Conservation (phyloP, 2,797 vertebrate genomes). For the Spondyliosoma cantharus region DNA sequence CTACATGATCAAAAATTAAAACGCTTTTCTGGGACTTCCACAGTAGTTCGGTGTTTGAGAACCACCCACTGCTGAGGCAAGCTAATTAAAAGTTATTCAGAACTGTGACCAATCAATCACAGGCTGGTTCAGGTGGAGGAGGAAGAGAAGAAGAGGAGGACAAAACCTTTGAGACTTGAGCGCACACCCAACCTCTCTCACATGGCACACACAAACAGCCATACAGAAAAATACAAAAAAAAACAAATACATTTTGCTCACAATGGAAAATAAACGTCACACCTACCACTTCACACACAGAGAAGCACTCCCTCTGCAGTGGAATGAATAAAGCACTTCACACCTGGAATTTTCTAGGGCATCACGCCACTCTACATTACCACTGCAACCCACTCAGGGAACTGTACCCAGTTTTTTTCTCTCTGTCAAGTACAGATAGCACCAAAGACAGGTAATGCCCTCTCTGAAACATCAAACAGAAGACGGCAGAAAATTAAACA, state of each 20-base stretch:
- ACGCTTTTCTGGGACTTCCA: conserved; percentile 65
- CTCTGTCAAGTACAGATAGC: conserved; percentile 69
- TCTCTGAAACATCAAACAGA: conserved; percentile 72
- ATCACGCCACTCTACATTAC: conserved; percentile 75
- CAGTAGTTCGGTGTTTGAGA: conserved; percentile 56
- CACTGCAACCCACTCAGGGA: conserved; percentile 69
- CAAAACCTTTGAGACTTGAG: conserved; percentile 55
- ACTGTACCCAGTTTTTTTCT: conserved; percentile 57
- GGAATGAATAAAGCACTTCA: conserved; percentile 77
- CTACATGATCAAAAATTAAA: conserved; percentile 69
- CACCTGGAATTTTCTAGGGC: conserved; percentile 80
- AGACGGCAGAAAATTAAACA: conserved; percentile 61
- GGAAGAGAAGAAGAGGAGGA: conserved; percentile 65
- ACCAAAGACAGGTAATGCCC: conserved; percentile 57
- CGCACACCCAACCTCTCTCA: conserved; percentile 36
- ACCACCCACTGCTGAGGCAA: conserved; percentile 73
- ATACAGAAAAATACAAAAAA: conserved; percentile 23
- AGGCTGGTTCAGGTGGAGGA: conserved; percentile 73
- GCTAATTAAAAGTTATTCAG: conserved; percentile 79
- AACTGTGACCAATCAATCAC: conserved; percentile 78
- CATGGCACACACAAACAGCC: conserved; percentile 28
- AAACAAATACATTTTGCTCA: conserved; percentile 52
- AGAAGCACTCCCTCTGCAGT: conserved; percentile 65
- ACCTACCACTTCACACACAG: conserved; percentile 63
- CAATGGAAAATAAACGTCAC: conserved; percentile 57